These are phyloP conservation scores for Brenthis ino DNA, from an alignment of 2,888 invertebrate species.

Conservation along the genomic window DNA sequence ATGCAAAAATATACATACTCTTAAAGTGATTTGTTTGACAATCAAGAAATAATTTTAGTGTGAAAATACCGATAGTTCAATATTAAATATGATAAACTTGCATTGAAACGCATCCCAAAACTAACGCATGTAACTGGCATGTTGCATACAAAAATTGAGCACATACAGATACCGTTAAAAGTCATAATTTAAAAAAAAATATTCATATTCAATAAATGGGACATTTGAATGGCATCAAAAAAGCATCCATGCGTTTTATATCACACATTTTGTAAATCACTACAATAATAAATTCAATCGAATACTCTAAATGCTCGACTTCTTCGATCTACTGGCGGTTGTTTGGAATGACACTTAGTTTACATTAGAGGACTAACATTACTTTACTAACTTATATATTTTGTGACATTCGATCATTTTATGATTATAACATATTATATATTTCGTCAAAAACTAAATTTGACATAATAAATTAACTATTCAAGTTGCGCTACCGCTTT, in stretches of 20 bases:
- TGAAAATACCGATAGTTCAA: too few relatives aligned
- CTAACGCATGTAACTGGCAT: too few relatives aligned
- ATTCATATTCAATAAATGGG: slow-evolving; percentile 3
- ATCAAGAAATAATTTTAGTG: too few relatives aligned
- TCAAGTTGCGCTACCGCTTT: too few relatives aligned
- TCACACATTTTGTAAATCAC: slow-evolving; percentile 2
- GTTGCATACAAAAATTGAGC: not conserved
- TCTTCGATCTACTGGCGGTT: slow-evolving; percentile 6
- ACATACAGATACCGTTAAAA: not conserved
- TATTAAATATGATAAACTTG: too few relatives aligned
- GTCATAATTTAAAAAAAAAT: not conserved
- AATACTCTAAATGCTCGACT: slow-evolving; percentile 6
- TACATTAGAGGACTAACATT: slow-evolving; percentile 2
- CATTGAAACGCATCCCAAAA: too few relatives aligned
- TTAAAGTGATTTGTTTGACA: too few relatives aligned
- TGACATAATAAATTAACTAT: not conserved
- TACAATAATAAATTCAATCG: slow-evolving; percentile 4
- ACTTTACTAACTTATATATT: not conserved
- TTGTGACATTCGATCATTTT: slow-evolving; percentile 16
- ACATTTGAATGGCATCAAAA: not conserved
- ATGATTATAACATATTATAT: slow-evolving; percentile 8
- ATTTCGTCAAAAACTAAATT: slow-evolving; percentile 1
- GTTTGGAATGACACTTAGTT: slow-evolving; percentile 10
- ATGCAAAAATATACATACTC: not conserved
- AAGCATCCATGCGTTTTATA: not conserved